Evolutionary conservation across 2,797 vertebrate species (phyloP), one percentile per base, ranked within the genome.

Genomic region (Anguilla pacifica): DNA sequence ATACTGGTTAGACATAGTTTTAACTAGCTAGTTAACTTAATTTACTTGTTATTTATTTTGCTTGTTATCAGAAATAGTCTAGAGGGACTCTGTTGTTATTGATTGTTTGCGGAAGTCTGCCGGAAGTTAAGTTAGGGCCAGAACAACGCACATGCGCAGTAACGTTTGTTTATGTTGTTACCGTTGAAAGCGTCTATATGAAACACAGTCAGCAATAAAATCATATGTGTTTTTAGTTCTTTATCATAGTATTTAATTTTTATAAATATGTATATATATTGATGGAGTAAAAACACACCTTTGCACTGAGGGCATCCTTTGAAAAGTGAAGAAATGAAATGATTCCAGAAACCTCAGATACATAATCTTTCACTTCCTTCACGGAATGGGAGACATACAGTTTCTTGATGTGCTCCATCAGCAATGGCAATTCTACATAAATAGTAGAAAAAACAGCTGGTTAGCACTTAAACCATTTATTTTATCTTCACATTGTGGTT

Each of bases 311-410:
- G 17, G 61, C 28, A 49, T 70, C 49, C 15, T 84, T 87, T n/a
- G 81, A 46, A 84, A 87, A 13, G 6, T 88, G 28, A 31, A 88
- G 64, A 85, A 31, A 85, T 39, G 87, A 74, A 28, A 88, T 17
- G 35, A 88, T 39, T 39, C 83, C 87, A 85, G 87, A 88, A 19
- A 88, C 83, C 9, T 77, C 46, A 55, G 83, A 74, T 25, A 88
- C 17, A 57, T 88, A 88, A 39, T 88, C 83, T 77, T 85, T 79
- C 3, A 85, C 87, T 85, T 70, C 19, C 51, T 85, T 88, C 49
- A 55, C 43, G 49, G 25, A 39, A 35, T 88, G 87, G 25, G 7
- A 77, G 28, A 77, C 61, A 4, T 88, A 85, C 61, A 88, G 46
- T 19, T 55, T 13, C 64, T 88, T 88, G 7, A 88, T 84, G 51